Base-by-base conservation (phyloP, 2,888 invertebrate genomes). In the Orthosia cruda region DNA sequence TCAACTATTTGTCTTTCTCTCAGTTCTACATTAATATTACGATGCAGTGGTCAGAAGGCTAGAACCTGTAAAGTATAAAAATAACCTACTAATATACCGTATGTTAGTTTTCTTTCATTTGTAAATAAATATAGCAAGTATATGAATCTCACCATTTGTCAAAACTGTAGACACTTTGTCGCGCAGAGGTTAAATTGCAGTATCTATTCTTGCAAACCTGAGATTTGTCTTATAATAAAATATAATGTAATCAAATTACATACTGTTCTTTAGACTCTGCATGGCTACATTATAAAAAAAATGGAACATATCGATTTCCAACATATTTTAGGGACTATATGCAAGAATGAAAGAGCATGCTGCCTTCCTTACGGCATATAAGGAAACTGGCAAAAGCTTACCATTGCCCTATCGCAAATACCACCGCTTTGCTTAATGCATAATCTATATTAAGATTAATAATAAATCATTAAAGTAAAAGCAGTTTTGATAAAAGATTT, bases 401-500 rank as follows among this genome's bases (percentile, higher is more conserved):
- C 5, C 12, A 40, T 16, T 52, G 45, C 52, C 12, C 18, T 18
- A 54, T 61, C 2, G 59, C 64, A 58, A 12, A 32, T 3, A 4
- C 18, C 50, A 16, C 26, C 40, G 66, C 72, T 83, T 70, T 49
- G 40, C 45, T 58, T 12, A 62, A 66, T 45, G 45, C 16, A 18
- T 49, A 49, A 26, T 4, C 9, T 32, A 52, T 15, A 15, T 49
- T 62, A 1, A 16, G 7, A n/a, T 1, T 12, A 16, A 71, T 16
- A 57, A 49, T 0, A 32, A 7, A 7, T 32, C 9, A 9, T 40
- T 7, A 11, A 55, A 4, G 7, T 40, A 23, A 64, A 54, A 50
- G 32, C 59, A 70, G 50, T 74, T 82, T 80, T 80, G 80, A 80
- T 69, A 66, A 84, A 80, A 23, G 58, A 50, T 57, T 32, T 18